Conservation (phyloP, 2,888 invertebrate species). For the Lymantria dispar region DNA sequence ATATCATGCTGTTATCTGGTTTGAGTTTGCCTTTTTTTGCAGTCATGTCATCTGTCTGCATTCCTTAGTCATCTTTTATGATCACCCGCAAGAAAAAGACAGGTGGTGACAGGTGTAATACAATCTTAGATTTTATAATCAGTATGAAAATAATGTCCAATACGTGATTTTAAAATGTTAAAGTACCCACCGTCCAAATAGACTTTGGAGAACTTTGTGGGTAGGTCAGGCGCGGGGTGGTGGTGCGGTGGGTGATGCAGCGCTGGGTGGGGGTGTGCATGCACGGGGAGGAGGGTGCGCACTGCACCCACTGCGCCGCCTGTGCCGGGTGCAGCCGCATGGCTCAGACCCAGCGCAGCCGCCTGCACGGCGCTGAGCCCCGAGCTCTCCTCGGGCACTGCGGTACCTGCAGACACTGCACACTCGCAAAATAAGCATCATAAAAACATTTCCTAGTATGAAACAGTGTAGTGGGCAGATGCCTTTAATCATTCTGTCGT, state of each 20-base stretch:
- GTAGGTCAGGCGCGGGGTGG: conserved; percentile 40
- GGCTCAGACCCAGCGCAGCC: conserved; percentile 67
- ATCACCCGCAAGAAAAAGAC: too few species aligned
- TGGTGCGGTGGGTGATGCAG: conserved; percentile 27
- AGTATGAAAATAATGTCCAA: too few species aligned
- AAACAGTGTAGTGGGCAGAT: too few species aligned
- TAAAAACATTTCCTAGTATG: too few species aligned
- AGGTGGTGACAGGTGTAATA: too few species aligned
- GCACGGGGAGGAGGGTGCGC: conserved; percentile 41
- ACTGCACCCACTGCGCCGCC: conserved; percentile 36
- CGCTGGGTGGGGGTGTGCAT: conserved; percentile 28
- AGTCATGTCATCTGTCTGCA: too few species aligned
- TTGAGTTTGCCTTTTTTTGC: too few species aligned
- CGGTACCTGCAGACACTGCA: neutral
- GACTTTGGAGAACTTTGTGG: conserved; percentile 62
- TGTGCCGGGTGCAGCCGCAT: conserved; percentile 63
- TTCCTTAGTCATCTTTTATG: too few species aligned
- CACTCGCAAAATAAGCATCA: neutral
- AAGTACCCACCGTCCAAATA: conserved; percentile 61
- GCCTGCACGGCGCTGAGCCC: conserved; percentile 70
- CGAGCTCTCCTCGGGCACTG: conserved; percentile 20
- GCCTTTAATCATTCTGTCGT: too few species aligned
- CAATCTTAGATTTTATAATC: too few species aligned
- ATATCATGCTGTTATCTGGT: too few species aligned
- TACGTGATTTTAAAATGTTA: neutral